Base-by-base conservation (phyloP, 1,140 invertebrate species). In the Lutraria rhynchaena region DNA sequence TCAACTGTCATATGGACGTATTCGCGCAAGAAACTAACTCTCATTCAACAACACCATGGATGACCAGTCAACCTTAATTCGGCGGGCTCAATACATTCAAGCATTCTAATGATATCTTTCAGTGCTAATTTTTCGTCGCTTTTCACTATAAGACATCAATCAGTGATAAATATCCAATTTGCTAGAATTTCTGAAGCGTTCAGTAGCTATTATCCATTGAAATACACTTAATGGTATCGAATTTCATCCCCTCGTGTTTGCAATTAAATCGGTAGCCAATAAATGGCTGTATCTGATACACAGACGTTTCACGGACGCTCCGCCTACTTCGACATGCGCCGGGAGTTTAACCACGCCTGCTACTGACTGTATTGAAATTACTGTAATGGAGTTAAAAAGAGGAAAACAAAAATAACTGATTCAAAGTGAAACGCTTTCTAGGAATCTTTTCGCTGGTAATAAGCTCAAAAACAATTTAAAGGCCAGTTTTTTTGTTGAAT, bases 131-230 rank as follows among this genome's bases (percentile, higher is more conserved):
- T 67, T 67, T 67, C 63, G 41, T 67, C 63, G 44, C 24, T 67
- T 49, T 49, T 55, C 61, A 37, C 31, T 37, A 33, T 67, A 31
- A 44, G 24, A 46, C 65, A 80, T 80, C 76, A 69, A 80, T 80
- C 76, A 70, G 53, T 53, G 33, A 80, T 80, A 70, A 80, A 80
- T 70, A 80, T 80, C 76, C 76, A 80, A 80, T 80, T 80, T 80
- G 76, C 65, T 65, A 80, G 76, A 80, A 71, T 55, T 80, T 70
- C 76, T 80, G 63, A 9, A 57, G 63, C 49, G 49, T 80, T 80
- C 65, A 80, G 63, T 44, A 44, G 27, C 76, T 53, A 80, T 80
- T 80, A 70, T 80, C 60, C 76, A 80, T 70, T 80, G 76, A 80
- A 80, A 80, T 63, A 70, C 44, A 70, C 33, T 80, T 80, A 80